Base-by-base conservation (phyloP, 2,888 invertebrate genomes). In the Hypselothyrea guttata region DNA sequence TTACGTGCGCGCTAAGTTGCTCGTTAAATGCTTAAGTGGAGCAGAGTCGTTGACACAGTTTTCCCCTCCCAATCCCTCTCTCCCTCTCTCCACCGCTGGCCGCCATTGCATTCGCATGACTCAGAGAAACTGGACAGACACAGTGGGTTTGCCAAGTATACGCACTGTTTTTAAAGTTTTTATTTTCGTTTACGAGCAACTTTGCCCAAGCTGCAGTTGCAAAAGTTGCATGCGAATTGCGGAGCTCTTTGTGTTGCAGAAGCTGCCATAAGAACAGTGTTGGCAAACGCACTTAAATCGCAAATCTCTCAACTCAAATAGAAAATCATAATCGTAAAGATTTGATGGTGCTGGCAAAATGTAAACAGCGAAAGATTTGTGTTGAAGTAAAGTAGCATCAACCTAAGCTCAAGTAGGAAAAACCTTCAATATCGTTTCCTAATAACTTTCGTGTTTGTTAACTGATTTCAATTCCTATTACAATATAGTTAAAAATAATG, bases 41-140 rank as follows among this genome's bases (percentile, higher is more conserved):
- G 85, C 84, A 85, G 81, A 84, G 82, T 84, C 84, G 77, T 84
- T 84, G 84, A 85, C 84, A 84, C 85, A 84, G 55, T 77, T 84
- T 77, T 75, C 54, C 49, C 56, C 53, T 45, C 45, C 13, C 65
- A 52, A 70, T 59, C 76, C 71, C 75, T 73, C 53, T 71, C 55
- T 38, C 38, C 16, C 38, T 18, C 16, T 15, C 38, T 38, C 38
- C 22, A 4, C 22, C 22, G 3, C 5, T 5, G 5, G 22, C 22
- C 22, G 13, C 64, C 54, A 71, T 61, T 77, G 72, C 74, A 74
- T 54, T 75, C 55, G 37, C 30, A 16, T 3, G 7, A 8, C 9
- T 11, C 1, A 8, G 16, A 13, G 11, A 12, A 1, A 12, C n/a
- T 27, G 3, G 11, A 12, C 2, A 12, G 18, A 12, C 9, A 8